Conservation (phyloP, 1,140 invertebrate species). For the Drosophila obscura region DNA sequence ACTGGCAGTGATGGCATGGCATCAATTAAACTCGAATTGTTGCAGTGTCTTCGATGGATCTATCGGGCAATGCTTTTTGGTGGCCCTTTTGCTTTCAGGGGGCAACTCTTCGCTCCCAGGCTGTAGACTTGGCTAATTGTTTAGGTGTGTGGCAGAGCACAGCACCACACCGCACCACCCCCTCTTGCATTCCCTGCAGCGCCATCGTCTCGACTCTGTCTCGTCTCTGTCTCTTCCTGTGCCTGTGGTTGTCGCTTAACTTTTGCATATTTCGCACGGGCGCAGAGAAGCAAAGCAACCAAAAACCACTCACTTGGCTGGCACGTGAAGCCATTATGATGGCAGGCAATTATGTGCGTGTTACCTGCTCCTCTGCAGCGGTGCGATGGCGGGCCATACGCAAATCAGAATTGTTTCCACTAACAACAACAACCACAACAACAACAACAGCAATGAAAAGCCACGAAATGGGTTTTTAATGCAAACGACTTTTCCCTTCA, state of each 20-base stretch:
- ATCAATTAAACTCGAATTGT: slow-evolving; percentile 79
- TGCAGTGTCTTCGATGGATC: slow-evolving; percentile 69
- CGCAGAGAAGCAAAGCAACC: slow-evolving; percentile 2
- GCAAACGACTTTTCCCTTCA: slow-evolving; percentile 65
- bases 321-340: slow-evolving; percentile 74
- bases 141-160: slow-evolving; percentile 27
- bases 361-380: slow-evolving; percentile 8
- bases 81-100: not conserved
- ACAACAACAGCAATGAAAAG: slow-evolving; percentile 45
- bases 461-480: slow-evolving; percentile 77
- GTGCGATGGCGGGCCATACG: too few species aligned
- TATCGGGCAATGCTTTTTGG: not conserved
- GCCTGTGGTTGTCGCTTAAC: slow-evolving; percentile 40
- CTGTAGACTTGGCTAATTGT: slow-evolving; percentile 25
- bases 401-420: slow-evolving; percentile 22
- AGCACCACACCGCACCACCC: not conserved
- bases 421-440: slow-evolving; percentile 22
- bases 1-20: slow-evolving; percentile 31
- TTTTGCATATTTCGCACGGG: slow-evolving; percentile 53
- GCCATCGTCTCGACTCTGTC: slow-evolving; percentile 10
- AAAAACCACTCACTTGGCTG: slow-evolving; percentile 42
- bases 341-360: slow-evolving; percentile 79
- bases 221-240: slow-evolving; percentile 9
- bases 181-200: slow-evolving; percentile 4
- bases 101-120: too few species aligned